Base-by-base conservation (phyloP, 2,888 invertebrate species). In the Alcis repandata region DNA sequence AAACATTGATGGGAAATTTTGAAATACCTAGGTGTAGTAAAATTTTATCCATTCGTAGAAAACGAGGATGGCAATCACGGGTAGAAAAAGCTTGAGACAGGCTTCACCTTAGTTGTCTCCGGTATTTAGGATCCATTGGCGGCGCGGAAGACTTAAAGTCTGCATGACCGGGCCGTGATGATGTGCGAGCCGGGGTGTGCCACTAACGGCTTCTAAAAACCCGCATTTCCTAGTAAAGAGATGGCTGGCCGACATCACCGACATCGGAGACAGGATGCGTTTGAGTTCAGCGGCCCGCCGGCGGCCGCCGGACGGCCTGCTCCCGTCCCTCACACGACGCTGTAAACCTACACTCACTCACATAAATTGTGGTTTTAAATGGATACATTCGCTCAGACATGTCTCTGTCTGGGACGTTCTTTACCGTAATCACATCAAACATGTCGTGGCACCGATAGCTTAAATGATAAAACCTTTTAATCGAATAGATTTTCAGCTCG, bases 161-260 rank as follows among this genome's bases (percentile, higher is more conserved):
- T 85, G 82, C 84, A 85, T 88, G 87, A 91, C 88, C 89, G 83
- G 77, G 83, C 86, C 79, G 70, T 81, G 81, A 82, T 86, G 86
- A 86, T 85, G 82, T 81, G 80, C 78, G 79, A 79, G 81, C 79
- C 80, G 80, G 84, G 84, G 79, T 83, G 89, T 85, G 85, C 88
- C 79, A 85, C 84, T 90, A 87, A 88, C 87, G 85, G 79, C 85
- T 87, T 87, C 89, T 91, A 83, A 89, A 90, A 91, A 90, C 91
- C 87, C 80, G 88, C 89, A 89, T 91, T 90, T 86, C 91, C 91
- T 85, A 87, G 88, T 89, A 88, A 66, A 66, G 76, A 90, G 88
- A 84, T 82, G 79, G 79, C 76, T 85, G 87, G 82, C 88, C 88
- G 84, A 89, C 88, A 88, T 89, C 82, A 76, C 84, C 79, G 77